Evolutionary conservation across 2,888 invertebrate genomes (phyloP), one percentile per base, ranked within the genome.

Genomic region (Chrysolina americana): DNA sequence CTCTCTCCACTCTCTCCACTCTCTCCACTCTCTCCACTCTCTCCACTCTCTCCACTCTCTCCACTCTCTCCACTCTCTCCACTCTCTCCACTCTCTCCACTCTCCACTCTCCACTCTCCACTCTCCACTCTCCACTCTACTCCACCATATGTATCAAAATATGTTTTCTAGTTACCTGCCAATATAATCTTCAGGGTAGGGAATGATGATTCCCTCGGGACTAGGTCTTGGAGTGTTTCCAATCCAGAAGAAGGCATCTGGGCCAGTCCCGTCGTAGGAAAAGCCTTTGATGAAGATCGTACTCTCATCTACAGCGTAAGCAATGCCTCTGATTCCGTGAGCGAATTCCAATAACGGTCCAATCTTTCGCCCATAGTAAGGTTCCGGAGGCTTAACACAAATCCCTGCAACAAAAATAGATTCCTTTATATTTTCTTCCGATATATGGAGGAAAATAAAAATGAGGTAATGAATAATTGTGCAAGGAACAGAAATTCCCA

Each of bases 161-260:
- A 13, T 21, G 13, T 17, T 36, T 56, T 53, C n/a, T n/a, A 44
- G 92, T 91, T 87, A 96, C 96, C 94, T 92, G 86, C 93, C 94
- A 73, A 90, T 90, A 86, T 94, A 95, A 84, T 95, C 94, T 85
- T 96, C 95, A 41, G 96, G 96, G 87, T 95, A 96, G 21, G 96
- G 96, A 85, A 97, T 94, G 76, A 96, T 92, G 76, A 92, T 93
- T 74, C 96, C 97, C 68, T 94, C 94, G 21, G 96, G 96, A 80
- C 93, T 93, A 2, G 96, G 96, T 78, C 93, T 91, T 1, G 93
- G 91, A 4, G 93, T 92, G 84, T 94, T 95, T 15, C 96, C 96
- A 74, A 96, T 94, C 96, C 96, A 97, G 90, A 97, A 97, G 89
- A 93, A 96, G 0, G 96, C 95, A 86, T 95, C 95, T 76, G 96